Percentiles rank a stretch among this genome's conserved stretches.
Conservation (phyloP, 2,797 vertebrate species). For the Erithacus rubecula region DNA sequence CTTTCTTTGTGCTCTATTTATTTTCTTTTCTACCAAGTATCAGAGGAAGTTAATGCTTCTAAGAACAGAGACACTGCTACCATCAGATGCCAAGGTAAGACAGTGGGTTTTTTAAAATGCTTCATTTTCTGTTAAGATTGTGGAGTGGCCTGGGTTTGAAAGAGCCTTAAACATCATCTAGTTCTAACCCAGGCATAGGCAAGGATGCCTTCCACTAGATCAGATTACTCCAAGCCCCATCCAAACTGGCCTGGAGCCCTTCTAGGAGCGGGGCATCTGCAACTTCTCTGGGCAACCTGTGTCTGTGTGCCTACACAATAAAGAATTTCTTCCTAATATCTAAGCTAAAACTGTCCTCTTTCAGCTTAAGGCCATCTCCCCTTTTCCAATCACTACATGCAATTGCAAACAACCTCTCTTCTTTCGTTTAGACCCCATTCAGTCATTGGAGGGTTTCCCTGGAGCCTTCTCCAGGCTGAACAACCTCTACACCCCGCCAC, state of each 20-base stretch:
- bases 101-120: not conserved
- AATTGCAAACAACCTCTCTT: not conserved
- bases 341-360: not conserved
- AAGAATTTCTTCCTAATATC: not conserved
- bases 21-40: constrained; percentile 64
- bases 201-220: not conserved
- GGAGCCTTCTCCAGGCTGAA: not conserved
- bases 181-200: not conserved
- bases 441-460: not conserved
- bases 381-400: not conserved
- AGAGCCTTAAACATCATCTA: not conserved
- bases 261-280: too few relatives aligned
- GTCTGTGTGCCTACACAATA: not conserved
- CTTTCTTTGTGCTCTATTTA: not conserved
- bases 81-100: constrained; percentile 68
- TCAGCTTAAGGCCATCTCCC: not conserved
- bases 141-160: not conserved
- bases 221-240: not conserved
- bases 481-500: not conserved
- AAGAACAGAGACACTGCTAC: constrained; percentile 5
- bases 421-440: not conserved
- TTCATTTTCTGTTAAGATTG: not conserved
- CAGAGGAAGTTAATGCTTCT: constrained; percentile 54
- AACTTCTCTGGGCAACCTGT: not conserved
- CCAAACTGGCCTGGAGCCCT: not conserved